Percentiles rank a stretch among this genome's conserved stretches.
Evolutionary conservation across 2,797 vertebrate species (phyloP).

Genomic region (Ctenopoma kingsleyae): DNA sequence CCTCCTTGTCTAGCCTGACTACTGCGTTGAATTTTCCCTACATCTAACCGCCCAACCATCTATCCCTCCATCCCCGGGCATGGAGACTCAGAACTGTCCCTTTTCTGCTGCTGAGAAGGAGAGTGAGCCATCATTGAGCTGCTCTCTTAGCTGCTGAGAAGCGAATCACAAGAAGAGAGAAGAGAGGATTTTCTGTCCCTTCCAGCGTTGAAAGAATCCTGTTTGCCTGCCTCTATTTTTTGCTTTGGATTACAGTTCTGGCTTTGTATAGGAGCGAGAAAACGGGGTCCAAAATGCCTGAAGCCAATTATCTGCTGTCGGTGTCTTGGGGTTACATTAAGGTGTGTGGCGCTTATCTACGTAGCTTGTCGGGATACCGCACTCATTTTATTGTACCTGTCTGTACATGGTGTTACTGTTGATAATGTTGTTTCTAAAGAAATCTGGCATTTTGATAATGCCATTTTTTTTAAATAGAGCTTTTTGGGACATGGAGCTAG

Average conservation of each 20-base stretch:
- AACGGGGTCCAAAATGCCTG: conserved; percentile 97
- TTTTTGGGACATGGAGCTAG: not conserved
- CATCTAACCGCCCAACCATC: conserved; percentile 15
- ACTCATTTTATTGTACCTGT: conserved; percentile 6
- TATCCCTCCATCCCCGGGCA: conserved; percentile 48
- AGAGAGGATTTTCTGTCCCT: conserved; percentile 55
- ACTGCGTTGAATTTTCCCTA: conserved; percentile 22
- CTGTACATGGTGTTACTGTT: conserved; percentile 17
- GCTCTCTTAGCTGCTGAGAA: conserved; percentile 70
- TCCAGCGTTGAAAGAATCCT: conserved; percentile 68
- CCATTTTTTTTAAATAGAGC: not conserved
- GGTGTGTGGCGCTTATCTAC: conserved; percentile 88
- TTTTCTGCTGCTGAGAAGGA: conserved; percentile 67
- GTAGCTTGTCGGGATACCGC: conserved; percentile 62
- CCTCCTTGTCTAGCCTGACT: conserved; percentile 28
- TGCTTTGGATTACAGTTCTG: conserved; percentile 81
- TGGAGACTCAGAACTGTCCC: conserved; percentile 77
- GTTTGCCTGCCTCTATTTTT: conserved; percentile 73
- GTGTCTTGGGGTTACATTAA: conserved; percentile 99
- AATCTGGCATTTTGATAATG: not conserved
- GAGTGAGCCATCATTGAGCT: conserved; percentile 55
- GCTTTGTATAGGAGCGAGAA: conserved; percentile 80
- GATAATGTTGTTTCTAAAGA: not conserved
- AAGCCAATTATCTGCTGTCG: conserved; percentile 98
- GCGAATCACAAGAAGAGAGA: conserved; percentile 54